Evolutionary conservation across 30 jellyfish, hydroid and myxozoan genomes (phyloP), one percentile per base, ranked within the genome.

Genomic region (Turritopsis rubra): DNA sequence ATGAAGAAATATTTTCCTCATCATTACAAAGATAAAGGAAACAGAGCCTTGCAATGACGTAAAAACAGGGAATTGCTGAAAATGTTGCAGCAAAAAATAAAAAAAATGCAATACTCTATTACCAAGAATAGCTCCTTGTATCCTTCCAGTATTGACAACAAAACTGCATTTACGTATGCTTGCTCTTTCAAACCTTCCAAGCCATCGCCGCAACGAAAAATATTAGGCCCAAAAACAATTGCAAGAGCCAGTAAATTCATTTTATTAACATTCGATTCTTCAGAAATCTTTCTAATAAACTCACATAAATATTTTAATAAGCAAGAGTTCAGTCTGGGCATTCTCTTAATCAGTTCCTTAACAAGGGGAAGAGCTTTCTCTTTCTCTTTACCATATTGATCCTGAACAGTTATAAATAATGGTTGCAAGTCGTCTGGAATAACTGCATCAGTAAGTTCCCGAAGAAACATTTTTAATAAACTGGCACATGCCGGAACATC

Each of bases 201-300:
- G 52, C 96, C 96, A 52, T 88, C 96, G 73, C 96, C 84, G 86
- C 99, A 93, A 53, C 99, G 95, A 86, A 93, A 93, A 18, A 93
- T 82, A 79, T 93, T 93, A 16, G 99, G 99, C 73, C 99, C 99
- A 88, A 93, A 93, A 7, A 93, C 99, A 72, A 93, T 93, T 1
- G 99, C 99, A 21, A 93, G 86, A n/a, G 99, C 99, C 22, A 93
- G 85, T 24, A 94, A 94, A 21, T 96, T 93, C 99, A 93, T 93
- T 80, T 93, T 93, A 75, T 93, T 93, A 25, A 84, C 78, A 24
- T 86, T 93, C 82, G 97, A 84, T 25, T 87, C 86, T 29, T 84
- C 87, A 16, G 96, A 52, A 82, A 91, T 75, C 26, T 75, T 79
- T 31, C 83, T 66, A 76, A 91, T 83, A 82, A 91, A 91, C 54